Conservation (phyloP, 2,113 vertebrate genomes). For the Tachysurus vachellii region DNA sequence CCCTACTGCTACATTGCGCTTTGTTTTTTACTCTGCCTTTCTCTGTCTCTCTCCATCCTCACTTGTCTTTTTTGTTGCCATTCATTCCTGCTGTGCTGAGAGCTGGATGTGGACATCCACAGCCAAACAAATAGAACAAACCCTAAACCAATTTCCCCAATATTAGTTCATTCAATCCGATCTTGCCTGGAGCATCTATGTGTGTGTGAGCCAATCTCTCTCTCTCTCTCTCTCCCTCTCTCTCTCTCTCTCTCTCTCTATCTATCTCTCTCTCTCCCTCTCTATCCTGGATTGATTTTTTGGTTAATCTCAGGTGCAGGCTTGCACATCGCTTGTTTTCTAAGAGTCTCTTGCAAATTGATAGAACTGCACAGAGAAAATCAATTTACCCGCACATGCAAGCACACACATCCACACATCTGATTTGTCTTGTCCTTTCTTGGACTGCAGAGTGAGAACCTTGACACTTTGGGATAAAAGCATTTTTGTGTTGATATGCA, state of each 20-base stretch:
- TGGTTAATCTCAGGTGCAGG: constrained; percentile 35
- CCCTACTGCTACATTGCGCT: not conserved
- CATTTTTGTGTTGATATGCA: not conserved
- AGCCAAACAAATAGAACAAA: constrained; percentile 40
- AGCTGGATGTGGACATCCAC: constrained; percentile 17
- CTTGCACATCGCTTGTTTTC: constrained; percentile 37
- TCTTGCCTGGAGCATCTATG: constrained; percentile 15
- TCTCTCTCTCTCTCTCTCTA: no score
- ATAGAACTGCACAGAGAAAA: constrained; percentile 44
- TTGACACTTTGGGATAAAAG: not conserved
- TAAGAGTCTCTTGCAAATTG: constrained; percentile 47
- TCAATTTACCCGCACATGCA: constrained; percentile 38
- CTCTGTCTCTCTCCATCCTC: constrained; percentile 28
- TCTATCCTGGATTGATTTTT: constrained; percentile 41
- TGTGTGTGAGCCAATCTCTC: constrained; percentile 13
- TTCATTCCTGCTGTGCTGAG: constrained; percentile 28
- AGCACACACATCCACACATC: not conserved
- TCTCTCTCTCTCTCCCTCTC: no score
- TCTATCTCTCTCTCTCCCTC: constrained; percentile 9
- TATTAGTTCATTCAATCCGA: constrained; percentile 37
- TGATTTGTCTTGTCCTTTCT: not conserved
- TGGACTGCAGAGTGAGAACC: not conserved
- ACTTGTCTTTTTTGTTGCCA: constrained; percentile 6
- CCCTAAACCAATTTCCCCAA: constrained; percentile 49
- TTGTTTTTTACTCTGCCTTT: not conserved